phyloP scores from a whole-genome alignment of 2,797 vertebrate species.

The Amniataba percoides region DNA sequence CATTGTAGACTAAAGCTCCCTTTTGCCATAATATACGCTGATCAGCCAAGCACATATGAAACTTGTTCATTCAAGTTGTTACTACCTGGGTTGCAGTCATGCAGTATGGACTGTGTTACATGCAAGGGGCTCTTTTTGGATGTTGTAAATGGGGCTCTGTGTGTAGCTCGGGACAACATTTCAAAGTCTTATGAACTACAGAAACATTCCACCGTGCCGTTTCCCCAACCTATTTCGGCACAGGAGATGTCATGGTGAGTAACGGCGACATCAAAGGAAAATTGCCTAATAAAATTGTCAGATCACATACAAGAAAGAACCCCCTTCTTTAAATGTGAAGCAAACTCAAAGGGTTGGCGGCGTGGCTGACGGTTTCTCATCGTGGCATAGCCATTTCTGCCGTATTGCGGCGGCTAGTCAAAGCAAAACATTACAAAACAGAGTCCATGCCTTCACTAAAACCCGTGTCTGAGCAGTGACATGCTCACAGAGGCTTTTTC shows the following conservation, averaged over 20 bases:
- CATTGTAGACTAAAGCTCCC: background rate
- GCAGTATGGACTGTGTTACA: background rate
- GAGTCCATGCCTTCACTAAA: constrained; percentile 39
- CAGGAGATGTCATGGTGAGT: background rate
- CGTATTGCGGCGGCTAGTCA: constrained; percentile 18
- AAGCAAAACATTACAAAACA: constrained; percentile 41
- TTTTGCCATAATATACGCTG: too few relatives aligned
- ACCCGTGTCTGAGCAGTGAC: constrained; percentile 38
- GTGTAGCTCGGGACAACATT: background rate
- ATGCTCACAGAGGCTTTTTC: constrained; percentile 58
- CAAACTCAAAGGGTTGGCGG: constrained; percentile 8
- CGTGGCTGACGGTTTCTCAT: constrained; percentile 35
- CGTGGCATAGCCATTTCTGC: constrained; percentile 21
- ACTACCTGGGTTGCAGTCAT: background rate
- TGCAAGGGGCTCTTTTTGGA: background rate
- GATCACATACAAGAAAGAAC: constrained; percentile 21
- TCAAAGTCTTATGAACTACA: background rate
- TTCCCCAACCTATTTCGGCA: background rate
- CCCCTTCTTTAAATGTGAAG: constrained; percentile 5
- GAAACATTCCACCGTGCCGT: background rate
- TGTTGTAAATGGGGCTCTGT: background rate
- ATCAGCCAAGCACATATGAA: background rate
- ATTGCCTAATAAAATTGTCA: constrained; percentile 18
- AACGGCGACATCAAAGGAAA: background rate
- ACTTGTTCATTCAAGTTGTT: background rate